phyloP scores from a whole-genome alignment of 2,888 invertebrate species.

The Syrista parreyssii region DNA sequence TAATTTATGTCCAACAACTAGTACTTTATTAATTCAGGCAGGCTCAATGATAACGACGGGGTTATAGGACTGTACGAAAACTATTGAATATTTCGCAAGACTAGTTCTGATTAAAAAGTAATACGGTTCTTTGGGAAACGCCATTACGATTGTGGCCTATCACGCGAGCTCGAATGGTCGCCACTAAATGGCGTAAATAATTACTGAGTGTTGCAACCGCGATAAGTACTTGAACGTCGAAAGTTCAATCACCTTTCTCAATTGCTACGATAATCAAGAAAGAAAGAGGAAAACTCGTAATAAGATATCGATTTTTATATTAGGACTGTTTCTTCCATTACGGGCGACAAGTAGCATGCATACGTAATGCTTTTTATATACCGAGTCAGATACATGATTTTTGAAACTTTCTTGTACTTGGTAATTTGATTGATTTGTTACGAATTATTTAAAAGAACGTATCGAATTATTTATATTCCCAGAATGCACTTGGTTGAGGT shows the following conservation, averaged over 20 bases:
- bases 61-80: background rate
- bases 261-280: constrained; percentile 34
- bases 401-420: background rate
- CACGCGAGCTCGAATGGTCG: constrained; percentile 33
- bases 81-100: background rate
- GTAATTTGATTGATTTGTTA: background rate
- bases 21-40: background rate
- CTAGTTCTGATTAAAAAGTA: background rate
- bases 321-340: background rate
- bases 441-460: background rate
- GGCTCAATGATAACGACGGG: background rate
- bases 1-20: too few relatives aligned
- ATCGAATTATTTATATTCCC: constrained; percentile 6
- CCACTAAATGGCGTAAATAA: constrained; percentile 35
- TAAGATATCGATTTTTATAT: constrained; percentile 34
- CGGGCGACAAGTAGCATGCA: background rate
- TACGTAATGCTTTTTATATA: background rate
- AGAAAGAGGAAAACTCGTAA: constrained; percentile 31
- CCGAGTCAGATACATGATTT: background rate
- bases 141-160: constrained; percentile 29
- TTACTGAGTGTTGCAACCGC: constrained; percentile 20
- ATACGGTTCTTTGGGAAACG: background rate
- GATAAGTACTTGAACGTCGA: constrained; percentile 7
- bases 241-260: constrained; percentile 25
- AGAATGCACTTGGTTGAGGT: constrained; percentile 61